Evolutionary conservation across 2,888 invertebrate genomes (phyloP), one percentile per base, ranked within the genome.

Genomic region (Scaeva pyrastri): DNA sequence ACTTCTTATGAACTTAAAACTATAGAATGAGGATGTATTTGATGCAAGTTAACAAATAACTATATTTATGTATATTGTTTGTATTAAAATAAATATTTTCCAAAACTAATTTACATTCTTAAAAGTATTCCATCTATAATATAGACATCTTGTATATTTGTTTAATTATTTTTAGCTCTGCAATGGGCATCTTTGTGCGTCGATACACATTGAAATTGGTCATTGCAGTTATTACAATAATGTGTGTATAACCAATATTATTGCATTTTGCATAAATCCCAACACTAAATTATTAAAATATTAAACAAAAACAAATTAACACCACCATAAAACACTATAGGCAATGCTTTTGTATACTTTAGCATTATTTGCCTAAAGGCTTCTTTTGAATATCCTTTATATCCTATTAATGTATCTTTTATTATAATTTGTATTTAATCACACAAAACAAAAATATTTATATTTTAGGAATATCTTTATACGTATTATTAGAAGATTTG

Each of bases 161-260:
- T 39, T 50, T 77, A 43, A 88, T 89, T 89, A 89, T 89, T 87
- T 89, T 88, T 91, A 91, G 91, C 90, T 90, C 88, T 90, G 90
- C 88, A 91, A 91, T 89, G 92, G 91, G 89, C 91, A 91, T 88
- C 90, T 91, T 90, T 90, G 91, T 88, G 92, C 91, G 88, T 91
- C 91, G 88, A 91, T 91, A 87, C 91, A 91, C 89, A 91, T 92
- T 89, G 91, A 91, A 91, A 91, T 91, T 89, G 92, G 91, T 91
- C 91, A 91, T 88, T 91, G 91, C 90, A 91, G 91, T 89, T 68
- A 76, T 58, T 68, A 68, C n/a, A 75, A 71, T 52, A 79, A 76
- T 72, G 84, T 85, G 72, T 85, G 84, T 80, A 73, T 36, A 45
- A 78, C 62, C 62, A 62, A 62, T 62, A 64, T 48, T 78, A 77